Base-by-base conservation (phyloP, 2,797 vertebrate species). In the Bovichtus variegatus region DNA sequence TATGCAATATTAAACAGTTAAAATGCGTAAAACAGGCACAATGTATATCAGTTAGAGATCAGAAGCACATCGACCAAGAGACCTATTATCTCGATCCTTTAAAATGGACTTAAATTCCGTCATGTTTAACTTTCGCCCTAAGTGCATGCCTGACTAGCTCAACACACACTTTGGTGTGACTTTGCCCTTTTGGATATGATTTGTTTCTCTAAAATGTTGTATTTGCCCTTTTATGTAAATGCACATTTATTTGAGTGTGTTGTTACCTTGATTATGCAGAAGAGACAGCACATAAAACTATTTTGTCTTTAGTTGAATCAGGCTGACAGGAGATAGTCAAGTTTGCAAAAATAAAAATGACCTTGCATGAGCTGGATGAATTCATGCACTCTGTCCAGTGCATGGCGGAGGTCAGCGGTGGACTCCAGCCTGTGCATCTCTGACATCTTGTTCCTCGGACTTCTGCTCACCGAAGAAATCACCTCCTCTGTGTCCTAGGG, bases 351-450 rank as follows among this genome's bases (percentile, higher is more conserved):
- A 27, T 1, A 23, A 43, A 60, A 36, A 31, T 0, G 57, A 96
- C 95, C 96, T 93, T 95, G 94, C 83, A 95, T 94, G 6, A 89
- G 63, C 19, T 92, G 91, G 47, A 96, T 83, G 16, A 95, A 76
- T 9, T 80, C 86, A 57, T 96, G 90, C n/a, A 96, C 49, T 59
- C 70, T 83, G 34, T 94, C 90, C 74, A 96, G 72, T 27, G 94
- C 92, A 11, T 67, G 69, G 19, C 53, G 67, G 46, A 96, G 86
- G 73, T 96, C 95, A 68, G 72, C 9, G 5, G 78, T 71, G 0
- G 90, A 84, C 87, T 94, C 92, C 25, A 95, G 75, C 40, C 61
- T 86, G 36, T 87, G 64, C 9, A 87, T 51, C 9, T 81, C 66
- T 13, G 83, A 23, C 27, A 95, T 78, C 50, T 91, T 91, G 82